A percentile compares a stretch with the other conserved stretches of the same genome.
Evolutionary conservation across 2,888 invertebrate genomes (phyloP).

Genomic region (Drosophila affinis): DNA sequence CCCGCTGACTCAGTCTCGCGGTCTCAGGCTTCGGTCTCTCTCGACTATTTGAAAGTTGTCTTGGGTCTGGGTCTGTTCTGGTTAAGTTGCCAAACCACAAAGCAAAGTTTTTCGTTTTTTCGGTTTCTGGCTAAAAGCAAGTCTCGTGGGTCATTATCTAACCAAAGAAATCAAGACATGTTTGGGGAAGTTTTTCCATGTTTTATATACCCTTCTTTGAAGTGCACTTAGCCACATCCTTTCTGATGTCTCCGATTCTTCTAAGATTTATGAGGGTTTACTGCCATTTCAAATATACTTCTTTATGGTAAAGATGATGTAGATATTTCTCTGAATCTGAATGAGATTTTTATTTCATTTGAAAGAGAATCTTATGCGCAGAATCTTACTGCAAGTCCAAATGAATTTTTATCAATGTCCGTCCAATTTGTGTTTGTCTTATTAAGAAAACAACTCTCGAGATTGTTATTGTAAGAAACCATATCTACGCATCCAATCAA

Average conservation of each 20-base stretch:
- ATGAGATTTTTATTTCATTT: not conserved
- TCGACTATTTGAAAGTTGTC: slow-evolving; percentile 66
- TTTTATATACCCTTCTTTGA: slow-evolving; percentile 14
- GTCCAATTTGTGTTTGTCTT: not conserved
- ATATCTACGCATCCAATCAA: not conserved
- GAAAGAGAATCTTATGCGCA: not conserved
- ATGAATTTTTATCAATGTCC: not conserved
- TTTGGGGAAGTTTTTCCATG: not conserved
- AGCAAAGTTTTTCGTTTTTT: slow-evolving; percentile 11
- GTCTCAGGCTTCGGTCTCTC: slow-evolving; percentile 14
- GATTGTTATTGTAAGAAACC: not conserved
- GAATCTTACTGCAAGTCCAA: no score
- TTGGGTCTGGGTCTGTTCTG: slow-evolving; percentile 30
- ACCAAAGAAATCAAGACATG: slow-evolving; percentile 29
- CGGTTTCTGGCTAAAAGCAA: slow-evolving; percentile 17
- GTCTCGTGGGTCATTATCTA: slow-evolving; percentile 38
- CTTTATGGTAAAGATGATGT: not conserved
- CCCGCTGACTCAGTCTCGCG: slow-evolving; percentile 18
- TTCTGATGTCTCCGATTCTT: not conserved
- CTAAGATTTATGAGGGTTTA: not conserved
- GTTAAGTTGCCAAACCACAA: slow-evolving; percentile 38
- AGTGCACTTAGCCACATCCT: not conserved
- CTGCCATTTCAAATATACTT: not conserved
- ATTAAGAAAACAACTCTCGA: not conserved
- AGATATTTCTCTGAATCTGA: no score